Conservation (phyloP, 2,888 invertebrate genomes). For the Subacronicta megacephala region DNA sequence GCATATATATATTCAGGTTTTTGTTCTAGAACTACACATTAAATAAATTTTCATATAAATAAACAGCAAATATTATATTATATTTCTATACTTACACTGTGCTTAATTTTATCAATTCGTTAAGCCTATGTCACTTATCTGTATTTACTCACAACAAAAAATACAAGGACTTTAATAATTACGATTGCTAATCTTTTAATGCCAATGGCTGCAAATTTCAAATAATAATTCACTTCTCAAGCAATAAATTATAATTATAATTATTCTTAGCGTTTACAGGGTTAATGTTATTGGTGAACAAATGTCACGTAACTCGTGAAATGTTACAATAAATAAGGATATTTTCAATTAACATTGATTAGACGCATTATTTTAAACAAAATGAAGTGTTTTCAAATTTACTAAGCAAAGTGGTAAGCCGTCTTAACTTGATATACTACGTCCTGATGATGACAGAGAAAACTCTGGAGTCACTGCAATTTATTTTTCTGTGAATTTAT, state of each 20-base stretch:
- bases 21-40: too few species aligned
- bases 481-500: too few species aligned
- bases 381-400: conserved; percentile 23
- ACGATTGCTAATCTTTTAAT: conserved; percentile 9
- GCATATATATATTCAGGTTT: too few species aligned
- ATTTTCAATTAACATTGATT: not conserved
- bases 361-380: conserved; percentile 9
- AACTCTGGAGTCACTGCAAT: conserved; percentile 16
- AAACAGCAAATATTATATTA: not conserved
- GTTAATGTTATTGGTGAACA: conserved; percentile 17
- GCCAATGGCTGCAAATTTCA: conserved; percentile 23
- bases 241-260: conserved; percentile 19
- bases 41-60: too few species aligned
- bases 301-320: conserved; percentile 13
- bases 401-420: conserved; percentile 25
- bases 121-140: not conserved
- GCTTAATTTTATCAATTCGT: not conserved
- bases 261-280: conserved; percentile 2
- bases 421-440: conserved; percentile 30
- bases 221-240: conserved; percentile 23
- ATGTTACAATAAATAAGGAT: conserved; percentile 21
- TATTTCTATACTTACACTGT: not conserved
- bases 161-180: not conserved
- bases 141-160: not conserved
- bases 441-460: conserved; percentile 3